Base-by-base conservation (phyloP, 2,888 invertebrate species). In the Drosophila pegasa region DNA sequence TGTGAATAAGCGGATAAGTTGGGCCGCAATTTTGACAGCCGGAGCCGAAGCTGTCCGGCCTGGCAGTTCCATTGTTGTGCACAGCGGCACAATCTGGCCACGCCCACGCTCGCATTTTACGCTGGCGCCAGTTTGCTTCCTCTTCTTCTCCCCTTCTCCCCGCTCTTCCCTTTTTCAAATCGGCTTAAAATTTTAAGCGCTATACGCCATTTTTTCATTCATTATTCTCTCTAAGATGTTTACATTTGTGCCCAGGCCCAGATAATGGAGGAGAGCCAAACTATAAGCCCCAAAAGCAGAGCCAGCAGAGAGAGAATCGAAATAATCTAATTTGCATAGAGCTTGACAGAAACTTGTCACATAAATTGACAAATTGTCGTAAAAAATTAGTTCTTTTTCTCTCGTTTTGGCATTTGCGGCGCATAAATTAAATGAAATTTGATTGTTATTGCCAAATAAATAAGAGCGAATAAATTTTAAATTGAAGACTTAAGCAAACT, bases 41-140 rank as follows among this genome's bases (percentile, higher is more conserved):
- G 60, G 45, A 75, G 57, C 59, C 70, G 70, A 43, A 69, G 56
- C 70, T 73, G 73, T 73, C 73, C 73, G 64, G 71, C 40, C 31
- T 50, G 75, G 75, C 75, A 60, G 60, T 50, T 61, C 75, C 52
- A 78, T 77, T 77, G 78, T 77, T 71, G 38, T 69, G 51, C 59
- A 43, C 12, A 58, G 14, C 22, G 22, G 14, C 25, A 50, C 60
- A 61, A 45, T 60, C 45, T 48, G 29, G 52, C 33, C 58, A 62
- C 50, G 29, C 79, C 71, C 76, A 79, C 83, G 71, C 58, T 50
- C 54, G 10, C 55, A 18, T 48, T 63, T 64, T 25, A 31, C 48
- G 58, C 71, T 78, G 85, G 88, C 88, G 88, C 88, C 82, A 71
- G 80, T 70, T 78, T 78, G n/a, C n/a, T n/a, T n/a, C n/a, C n/a